These are phyloP conservation scores for Vidua chalybeata DNA, from an alignment of 2,113 vertebrate species.

Conservation along the genomic window DNA sequence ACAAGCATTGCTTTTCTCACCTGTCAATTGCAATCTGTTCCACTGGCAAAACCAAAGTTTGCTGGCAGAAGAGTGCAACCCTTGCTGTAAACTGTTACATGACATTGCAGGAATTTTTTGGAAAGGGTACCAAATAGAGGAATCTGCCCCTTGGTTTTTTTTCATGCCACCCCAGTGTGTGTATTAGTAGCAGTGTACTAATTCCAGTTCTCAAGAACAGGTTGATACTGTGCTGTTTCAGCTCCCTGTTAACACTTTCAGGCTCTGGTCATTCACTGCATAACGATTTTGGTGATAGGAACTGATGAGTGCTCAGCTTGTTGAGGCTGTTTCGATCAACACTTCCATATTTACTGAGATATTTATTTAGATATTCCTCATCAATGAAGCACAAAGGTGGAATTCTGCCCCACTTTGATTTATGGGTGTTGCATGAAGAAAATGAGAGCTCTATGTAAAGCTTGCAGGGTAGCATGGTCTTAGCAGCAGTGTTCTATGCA, in stretches of 20 bases:
- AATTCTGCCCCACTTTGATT: neutral
- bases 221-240: neutral
- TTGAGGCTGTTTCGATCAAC: neutral
- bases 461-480: neutral
- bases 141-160: neutral
- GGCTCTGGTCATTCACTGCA: neutral
- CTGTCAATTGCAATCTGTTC: conserved; percentile 58
- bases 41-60: neutral
- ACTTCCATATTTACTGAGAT: neutral
- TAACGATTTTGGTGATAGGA: neutral
- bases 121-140: neutral
- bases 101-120: neutral
- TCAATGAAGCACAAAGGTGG: neutral
- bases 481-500: neutral
- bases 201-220: neutral
- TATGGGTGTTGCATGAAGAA: neutral
- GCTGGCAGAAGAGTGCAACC: neutral
- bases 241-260: neutral
- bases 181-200: neutral
- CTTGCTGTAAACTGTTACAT: neutral
- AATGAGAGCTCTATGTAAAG: neutral
- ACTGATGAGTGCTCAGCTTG: neutral
- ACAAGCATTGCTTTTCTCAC: conserved; percentile 12
- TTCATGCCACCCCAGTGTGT: neutral
- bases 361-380: neutral